Percentiles rank a stretch among this genome's conserved stretches.
Evolutionary conservation across 2,113 vertebrate genomes (phyloP).

Genomic region (Tychaedon coryphoeus): DNA sequence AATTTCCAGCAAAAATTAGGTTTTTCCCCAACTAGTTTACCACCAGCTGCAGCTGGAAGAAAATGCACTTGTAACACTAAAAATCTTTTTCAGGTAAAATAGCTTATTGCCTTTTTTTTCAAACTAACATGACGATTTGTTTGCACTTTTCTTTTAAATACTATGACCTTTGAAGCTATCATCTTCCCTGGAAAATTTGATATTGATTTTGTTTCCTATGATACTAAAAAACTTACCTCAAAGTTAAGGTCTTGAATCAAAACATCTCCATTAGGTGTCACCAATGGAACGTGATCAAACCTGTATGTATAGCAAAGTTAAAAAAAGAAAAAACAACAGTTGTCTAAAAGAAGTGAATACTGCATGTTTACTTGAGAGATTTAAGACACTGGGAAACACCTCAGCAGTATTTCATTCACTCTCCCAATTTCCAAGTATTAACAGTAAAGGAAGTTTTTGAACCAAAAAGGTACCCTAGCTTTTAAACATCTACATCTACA

Average conservation of each 20-base stretch:
- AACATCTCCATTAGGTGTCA: slow-evolving; percentile 96
- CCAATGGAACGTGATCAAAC: slow-evolving; percentile 92
- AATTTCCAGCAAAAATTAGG: not conserved
- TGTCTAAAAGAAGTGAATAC: not conserved
- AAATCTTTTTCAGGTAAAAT: not conserved
- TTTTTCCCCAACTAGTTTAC: not conserved
- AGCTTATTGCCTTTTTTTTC: not conserved
- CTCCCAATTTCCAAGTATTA: not conserved
- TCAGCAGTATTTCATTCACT: not conserved
- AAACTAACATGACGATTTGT: not conserved
- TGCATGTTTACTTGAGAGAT: not conserved
- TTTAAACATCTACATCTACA: not conserved
- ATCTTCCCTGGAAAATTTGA: not conserved
- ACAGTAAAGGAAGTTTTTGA: not conserved
- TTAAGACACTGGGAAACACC: not conserved
- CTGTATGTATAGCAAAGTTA: slow-evolving; percentile 60
- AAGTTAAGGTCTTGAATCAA: slow-evolving; percentile 91
- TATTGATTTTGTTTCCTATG: not conserved
- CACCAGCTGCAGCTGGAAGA: not conserved
- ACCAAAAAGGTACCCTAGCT: not conserved
- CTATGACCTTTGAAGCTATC: not conserved
- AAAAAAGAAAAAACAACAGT: not conserved
- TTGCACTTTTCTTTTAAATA: not conserved
- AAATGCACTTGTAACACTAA: not conserved
- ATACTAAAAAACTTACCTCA: slow-evolving; percentile 79